Evolutionary conservation across 2,888 invertebrate genomes (phyloP).

Genomic region (Pammene fasciana): DNA sequence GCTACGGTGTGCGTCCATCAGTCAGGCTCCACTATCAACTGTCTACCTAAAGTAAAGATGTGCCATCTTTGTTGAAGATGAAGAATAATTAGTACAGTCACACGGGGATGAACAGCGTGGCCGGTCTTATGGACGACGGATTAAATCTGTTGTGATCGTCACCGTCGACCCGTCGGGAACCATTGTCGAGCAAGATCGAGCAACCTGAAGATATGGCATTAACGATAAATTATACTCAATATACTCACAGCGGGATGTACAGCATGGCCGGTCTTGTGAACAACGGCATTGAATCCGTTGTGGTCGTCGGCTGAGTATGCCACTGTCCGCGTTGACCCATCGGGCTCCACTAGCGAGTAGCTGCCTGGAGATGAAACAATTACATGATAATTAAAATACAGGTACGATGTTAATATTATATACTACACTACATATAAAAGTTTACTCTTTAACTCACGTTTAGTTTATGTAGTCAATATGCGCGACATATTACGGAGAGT

Average conservation of each 20-base stretch:
- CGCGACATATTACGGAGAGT: no score
- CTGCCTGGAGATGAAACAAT: constrained; percentile 72
- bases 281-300: constrained; percentile 88
- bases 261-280: constrained; percentile 86
- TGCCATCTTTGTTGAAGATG: no score
- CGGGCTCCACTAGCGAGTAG: constrained; percentile 86
- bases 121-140: constrained; percentile 86
- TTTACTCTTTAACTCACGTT: no score
- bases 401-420: no score
- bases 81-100: constrained; percentile 46
- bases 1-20: no score
- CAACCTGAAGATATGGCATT: constrained; percentile 83
- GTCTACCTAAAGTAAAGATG: no score
- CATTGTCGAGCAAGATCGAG: constrained; percentile 86
- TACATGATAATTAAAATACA: background rate
- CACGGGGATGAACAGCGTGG: constrained; percentile 82
- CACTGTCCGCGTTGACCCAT: constrained; percentile 84
- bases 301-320: constrained; percentile 88
- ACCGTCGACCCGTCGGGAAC: constrained; percentile 86
- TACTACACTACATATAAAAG: no score
- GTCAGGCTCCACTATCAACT: no score
- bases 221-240: no score
- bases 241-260: constrained; percentile 75
- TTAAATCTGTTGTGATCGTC: constrained; percentile 88
- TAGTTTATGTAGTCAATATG: no score